Conservation (phyloP, 1,140 invertebrate species). For the Diorhabda elongata region DNA sequence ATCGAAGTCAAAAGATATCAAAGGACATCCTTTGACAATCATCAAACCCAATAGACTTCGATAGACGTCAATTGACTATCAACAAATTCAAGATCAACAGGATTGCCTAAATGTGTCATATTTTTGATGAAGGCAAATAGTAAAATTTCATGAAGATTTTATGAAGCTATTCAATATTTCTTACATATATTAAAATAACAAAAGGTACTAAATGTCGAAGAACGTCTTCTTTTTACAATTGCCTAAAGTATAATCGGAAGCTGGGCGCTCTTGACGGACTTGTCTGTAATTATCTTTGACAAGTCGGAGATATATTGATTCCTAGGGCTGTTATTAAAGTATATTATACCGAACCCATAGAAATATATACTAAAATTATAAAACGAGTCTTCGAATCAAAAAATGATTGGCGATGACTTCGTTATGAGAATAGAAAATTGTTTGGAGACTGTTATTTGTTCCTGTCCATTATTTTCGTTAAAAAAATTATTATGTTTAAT, state of each 20-base stretch:
- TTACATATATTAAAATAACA: too few relatives aligned
- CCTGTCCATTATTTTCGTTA: too few relatives aligned
- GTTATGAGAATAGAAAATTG: background rate
- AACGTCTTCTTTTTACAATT: background rate
- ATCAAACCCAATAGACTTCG: too few relatives aligned
- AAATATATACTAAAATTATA: conserved; percentile 35
- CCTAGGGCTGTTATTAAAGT: conserved; percentile 32
- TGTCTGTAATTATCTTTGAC: conserved; percentile 35
- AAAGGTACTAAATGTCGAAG: background rate
- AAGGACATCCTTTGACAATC: too few relatives aligned
- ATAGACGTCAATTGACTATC: too few relatives aligned
- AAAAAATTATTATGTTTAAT: too few relatives aligned
- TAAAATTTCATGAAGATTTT: background rate
- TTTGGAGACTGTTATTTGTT: background rate
- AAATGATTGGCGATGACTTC: conserved; percentile 3
- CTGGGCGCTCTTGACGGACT: conserved; percentile 29
- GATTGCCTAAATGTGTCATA: too few relatives aligned
- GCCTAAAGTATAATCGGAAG: conserved; percentile 33
- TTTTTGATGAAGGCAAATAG: too few relatives aligned
- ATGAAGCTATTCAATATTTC: background rate
- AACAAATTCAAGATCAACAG: too few relatives aligned
- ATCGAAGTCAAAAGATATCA: too few relatives aligned
- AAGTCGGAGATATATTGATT: conserved; percentile 37
- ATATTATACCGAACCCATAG: conserved; percentile 29
- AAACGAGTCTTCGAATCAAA: conserved; percentile 9